Evolutionary conservation across 1,140 invertebrate species (phyloP).

Genomic region (Rhopalosiphum padi): DNA sequence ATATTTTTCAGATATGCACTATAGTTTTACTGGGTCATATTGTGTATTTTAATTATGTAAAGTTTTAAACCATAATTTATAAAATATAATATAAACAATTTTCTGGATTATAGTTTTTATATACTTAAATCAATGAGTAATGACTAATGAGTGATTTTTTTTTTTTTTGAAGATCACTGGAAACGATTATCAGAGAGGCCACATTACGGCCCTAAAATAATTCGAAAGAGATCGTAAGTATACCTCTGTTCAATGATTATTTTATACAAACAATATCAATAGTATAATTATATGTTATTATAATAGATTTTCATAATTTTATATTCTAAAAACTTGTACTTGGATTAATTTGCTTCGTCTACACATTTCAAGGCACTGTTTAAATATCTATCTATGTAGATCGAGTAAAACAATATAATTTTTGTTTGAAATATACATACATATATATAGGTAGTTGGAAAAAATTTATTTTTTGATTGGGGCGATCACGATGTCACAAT

Average conservation of each 20-base stretch:
- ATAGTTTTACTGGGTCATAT: neutral
- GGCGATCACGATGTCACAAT: neutral
- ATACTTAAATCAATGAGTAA: neutral
- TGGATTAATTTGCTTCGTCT: neutral
- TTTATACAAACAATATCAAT: neutral
- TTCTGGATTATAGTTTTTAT: neutral
- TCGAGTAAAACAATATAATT: neutral
- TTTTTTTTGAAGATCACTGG: neutral
- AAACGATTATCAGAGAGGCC: neutral
- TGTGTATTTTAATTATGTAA: neutral
- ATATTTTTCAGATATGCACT: neutral
- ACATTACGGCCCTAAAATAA: neutral
- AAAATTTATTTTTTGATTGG: neutral
- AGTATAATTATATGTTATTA: neutral
- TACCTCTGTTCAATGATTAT: neutral
- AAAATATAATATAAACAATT: neutral
- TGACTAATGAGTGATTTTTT: neutral
- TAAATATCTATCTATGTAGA: neutral
- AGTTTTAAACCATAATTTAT: neutral
- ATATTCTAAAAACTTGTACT: neutral
- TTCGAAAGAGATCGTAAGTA: too few species aligned
- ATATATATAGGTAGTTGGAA: neutral
- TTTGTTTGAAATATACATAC: neutral
- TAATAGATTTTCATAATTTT: neutral
- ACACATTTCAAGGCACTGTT: neutral